A percentile compares a stretch with the other conserved stretches of the same genome.
Evolutionary conservation across 2,888 invertebrate species (phyloP).

Genomic region (Parnassius glacialis): DNA sequence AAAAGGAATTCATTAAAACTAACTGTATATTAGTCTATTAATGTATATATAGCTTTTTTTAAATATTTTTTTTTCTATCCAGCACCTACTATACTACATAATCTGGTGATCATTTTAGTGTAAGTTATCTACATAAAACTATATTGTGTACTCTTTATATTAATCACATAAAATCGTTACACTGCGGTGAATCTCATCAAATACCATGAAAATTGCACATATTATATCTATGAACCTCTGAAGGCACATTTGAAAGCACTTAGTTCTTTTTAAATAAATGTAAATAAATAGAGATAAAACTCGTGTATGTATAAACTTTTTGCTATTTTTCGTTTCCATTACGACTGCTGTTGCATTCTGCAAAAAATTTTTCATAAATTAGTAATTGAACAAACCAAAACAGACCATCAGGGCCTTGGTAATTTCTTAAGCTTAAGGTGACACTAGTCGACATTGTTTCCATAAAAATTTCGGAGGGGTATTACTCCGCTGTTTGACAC

Average conservation of each 20-base stretch:
- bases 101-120: conserved; percentile 16
- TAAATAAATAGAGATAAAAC: conserved; percentile 23
- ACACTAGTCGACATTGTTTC: no score
- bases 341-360: conserved; percentile 24
- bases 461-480: no score
- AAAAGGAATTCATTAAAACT: conserved; percentile 25
- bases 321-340: conserved; percentile 8
- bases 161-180: conserved; percentile 29
- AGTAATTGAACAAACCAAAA: not conserved
- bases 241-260: conserved; percentile 71
- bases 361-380: conserved; percentile 10
- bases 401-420: not conserved
- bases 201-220: conserved; percentile 47
- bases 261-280: conserved; percentile 31
- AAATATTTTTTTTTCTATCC: conserved; percentile 5
- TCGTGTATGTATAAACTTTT: conserved; percentile 7
- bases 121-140: conserved; percentile 48
- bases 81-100: conserved; percentile 6
- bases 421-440: not conserved
- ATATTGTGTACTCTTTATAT: conserved; percentile 39
- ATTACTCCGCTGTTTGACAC: no score
- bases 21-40: conserved; percentile 21
- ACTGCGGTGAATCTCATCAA: conserved; percentile 35
- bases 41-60: conserved; percentile 15
- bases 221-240: conserved; percentile 53